These are phyloP conservation scores for Oxytorus armatus DNA, from an alignment of 2,888 invertebrate genomes.

Conservation along the genomic window DNA sequence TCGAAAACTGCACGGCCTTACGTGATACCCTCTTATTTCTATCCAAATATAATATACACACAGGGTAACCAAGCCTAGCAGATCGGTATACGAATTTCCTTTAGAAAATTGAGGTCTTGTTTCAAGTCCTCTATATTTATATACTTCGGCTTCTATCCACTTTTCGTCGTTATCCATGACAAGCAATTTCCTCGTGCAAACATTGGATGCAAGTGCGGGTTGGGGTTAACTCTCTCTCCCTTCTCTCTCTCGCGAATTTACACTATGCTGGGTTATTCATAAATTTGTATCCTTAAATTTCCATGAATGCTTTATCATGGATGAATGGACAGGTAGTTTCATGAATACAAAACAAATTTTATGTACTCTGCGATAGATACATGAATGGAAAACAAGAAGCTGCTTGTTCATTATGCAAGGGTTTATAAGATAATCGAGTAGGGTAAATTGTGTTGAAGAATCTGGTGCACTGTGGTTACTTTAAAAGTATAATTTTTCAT, in stretches of 20 bases:
- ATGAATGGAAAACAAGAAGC: not conserved
- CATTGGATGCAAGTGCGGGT: not conserved
- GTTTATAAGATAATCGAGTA: not conserved
- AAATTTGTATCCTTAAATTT: not conserved
- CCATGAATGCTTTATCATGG: not conserved
- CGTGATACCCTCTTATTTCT: constrained; percentile 46
- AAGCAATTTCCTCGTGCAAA: constrained; percentile 56
- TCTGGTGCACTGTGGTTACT: no score
- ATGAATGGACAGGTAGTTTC: not conserved
- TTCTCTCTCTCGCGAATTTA: not conserved
- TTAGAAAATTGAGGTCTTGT: constrained; percentile 36
- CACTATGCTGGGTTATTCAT: not conserved
- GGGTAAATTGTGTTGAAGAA: not conserved
- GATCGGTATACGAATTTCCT: constrained; percentile 37
- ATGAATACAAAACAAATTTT: not conserved
- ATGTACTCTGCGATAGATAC: not conserved
- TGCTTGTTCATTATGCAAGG: not conserved
- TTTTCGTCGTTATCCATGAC: constrained; percentile 40
- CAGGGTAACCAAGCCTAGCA: not conserved
- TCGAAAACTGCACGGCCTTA: constrained; percentile 60
- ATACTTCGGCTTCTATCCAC: constrained; percentile 10
- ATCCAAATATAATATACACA: constrained; percentile 7
- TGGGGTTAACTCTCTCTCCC: not conserved
- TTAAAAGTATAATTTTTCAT: no score
- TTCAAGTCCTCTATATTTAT: not conserved